Evolutionary conservation across 2,113 vertebrate species (phyloP), one percentile per base, ranked within the genome.

Genomic region (Meles meles): DNA sequence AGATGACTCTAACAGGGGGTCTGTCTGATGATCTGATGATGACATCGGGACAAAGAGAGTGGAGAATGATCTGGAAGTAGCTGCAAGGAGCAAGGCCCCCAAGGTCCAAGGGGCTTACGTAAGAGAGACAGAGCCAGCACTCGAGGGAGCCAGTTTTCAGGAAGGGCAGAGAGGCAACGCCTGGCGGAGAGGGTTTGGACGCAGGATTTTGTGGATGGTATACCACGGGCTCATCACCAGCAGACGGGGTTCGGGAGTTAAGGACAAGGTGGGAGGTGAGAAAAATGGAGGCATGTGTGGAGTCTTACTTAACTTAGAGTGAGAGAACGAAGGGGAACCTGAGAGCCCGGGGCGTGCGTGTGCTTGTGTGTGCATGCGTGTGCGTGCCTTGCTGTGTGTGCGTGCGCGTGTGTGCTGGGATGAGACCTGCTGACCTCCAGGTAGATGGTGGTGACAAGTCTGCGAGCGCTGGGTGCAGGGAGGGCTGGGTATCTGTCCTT

Each of bases 251-350:
- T 83, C 11, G 21, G 17, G 15, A 15, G 37, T 87, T 57, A 42
- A 57, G 74, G 87, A 67, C 39, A 90, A 90, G 74, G 25, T 29
- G 76, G 57, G 71, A 67, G 57, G 49, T 72, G 77, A 85, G 84
- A 65, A 74, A 49, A 63, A 2, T n/a, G 18, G 39, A 34, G 55
- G 6, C 25, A 27, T 6, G 1, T 39, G 12, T 34, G 49, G 27
- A 39, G 15, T 67, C 17, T 31, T 44, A 42, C 18, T 29, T 23
- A 72, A n/a, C 37, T 49, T 31, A 44, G 39, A 86, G 34, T 4
- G 59, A 63, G 81, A 71, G 59, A 37, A 69, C 5, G 3, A 55
- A 82, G 59, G 34, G 86, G 3, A 27, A 10, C 20, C 27, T 3
- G 31, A 76, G 44, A 29, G 34, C 21, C 13, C 14, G 4, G 71